These are phyloP conservation scores for Hydropotes inermis DNA, from an alignment of 2,113 vertebrate genomes.

Conservation along the genomic window DNA sequence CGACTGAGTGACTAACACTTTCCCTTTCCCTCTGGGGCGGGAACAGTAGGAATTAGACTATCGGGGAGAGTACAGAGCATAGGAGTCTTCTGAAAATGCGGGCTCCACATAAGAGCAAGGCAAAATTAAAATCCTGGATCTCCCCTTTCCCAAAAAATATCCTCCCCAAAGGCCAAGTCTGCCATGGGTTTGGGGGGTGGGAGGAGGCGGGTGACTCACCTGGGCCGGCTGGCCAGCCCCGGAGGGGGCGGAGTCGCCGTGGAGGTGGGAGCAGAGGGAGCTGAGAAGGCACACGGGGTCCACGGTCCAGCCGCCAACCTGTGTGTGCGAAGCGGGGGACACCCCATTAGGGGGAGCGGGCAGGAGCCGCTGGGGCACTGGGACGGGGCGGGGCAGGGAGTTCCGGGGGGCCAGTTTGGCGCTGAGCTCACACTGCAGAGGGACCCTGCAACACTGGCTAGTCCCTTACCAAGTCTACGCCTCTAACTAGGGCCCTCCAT, in stretches of 20 bases:
- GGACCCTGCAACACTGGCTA: neutral
- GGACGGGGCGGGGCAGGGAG: neutral
- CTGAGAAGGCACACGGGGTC: slow-evolving; percentile 78
- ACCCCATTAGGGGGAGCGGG: slow-evolving; percentile 77
- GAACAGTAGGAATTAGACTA: neutral
- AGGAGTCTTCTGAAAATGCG: neutral
- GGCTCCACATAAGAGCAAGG: neutral
- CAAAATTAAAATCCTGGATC: slow-evolving; percentile 49
- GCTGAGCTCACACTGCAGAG: neutral
- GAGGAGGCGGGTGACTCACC: slow-evolving; percentile 71
- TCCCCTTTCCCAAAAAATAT: slow-evolving; percentile 47
- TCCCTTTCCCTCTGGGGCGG: neutral
- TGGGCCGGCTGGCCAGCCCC: slow-evolving; percentile 76
- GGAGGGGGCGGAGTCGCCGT: slow-evolving; percentile 74
- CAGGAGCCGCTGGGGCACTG: slow-evolving; percentile 62
- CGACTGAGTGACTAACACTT: neutral
- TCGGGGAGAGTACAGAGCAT: neutral
- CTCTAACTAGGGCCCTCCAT: neutral
- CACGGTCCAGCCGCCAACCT: slow-evolving; percentile 78
- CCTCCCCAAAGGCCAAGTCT: slow-evolving; percentile 54
- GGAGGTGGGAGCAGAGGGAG: slow-evolving; percentile 78
- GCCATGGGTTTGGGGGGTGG: neutral
- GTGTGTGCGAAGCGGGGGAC: slow-evolving; percentile 76
- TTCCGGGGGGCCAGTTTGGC: neutral
- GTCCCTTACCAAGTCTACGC: neutral